These are phyloP conservation scores for Drosophila pegasa DNA, from an alignment of 2,888 invertebrate species.

Conservation along the genomic window DNA sequence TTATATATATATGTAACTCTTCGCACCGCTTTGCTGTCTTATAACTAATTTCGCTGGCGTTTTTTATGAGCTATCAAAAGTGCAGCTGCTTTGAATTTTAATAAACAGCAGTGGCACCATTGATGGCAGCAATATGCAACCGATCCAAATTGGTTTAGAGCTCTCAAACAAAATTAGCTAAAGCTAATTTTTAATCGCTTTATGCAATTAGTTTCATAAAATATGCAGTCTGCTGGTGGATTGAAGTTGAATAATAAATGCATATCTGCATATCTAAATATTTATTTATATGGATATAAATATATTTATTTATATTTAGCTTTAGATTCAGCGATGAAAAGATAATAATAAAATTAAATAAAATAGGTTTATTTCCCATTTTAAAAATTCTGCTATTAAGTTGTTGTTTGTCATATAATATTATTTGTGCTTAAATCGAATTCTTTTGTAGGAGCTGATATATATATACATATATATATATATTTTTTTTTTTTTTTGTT, in stretches of 20 bases:
- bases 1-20: slow-evolving; percentile 5
- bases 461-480: too few relatives aligned
- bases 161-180: slow-evolving; percentile 2
- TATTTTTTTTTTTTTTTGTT: too few relatives aligned
- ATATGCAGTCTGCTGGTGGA: not conserved
- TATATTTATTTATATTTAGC: too few relatives aligned
- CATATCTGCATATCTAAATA: too few relatives aligned
- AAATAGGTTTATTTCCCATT: too few relatives aligned
- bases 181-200: slow-evolving; percentile 1
- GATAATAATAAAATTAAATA: too few relatives aligned
- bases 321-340: too few relatives aligned
- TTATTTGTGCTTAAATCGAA: too few relatives aligned
- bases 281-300: too few relatives aligned
- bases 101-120: slow-evolving; percentile 39
- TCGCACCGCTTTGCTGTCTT: slow-evolving; percentile 55
- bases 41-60: slow-evolving; percentile 67
- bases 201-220: slow-evolving; percentile 1
- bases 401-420: too few relatives aligned
- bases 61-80: slow-evolving; percentile 57
- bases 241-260: not conserved
- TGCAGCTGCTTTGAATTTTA: slow-evolving; percentile 51
- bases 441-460: too few relatives aligned
- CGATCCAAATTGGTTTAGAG: slow-evolving; percentile 19
- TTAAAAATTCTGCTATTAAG: too few relatives aligned
- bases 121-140: slow-evolving; percentile 35